Conservation (phyloP, 1,140 invertebrate species). For the Goniozus legneri region DNA sequence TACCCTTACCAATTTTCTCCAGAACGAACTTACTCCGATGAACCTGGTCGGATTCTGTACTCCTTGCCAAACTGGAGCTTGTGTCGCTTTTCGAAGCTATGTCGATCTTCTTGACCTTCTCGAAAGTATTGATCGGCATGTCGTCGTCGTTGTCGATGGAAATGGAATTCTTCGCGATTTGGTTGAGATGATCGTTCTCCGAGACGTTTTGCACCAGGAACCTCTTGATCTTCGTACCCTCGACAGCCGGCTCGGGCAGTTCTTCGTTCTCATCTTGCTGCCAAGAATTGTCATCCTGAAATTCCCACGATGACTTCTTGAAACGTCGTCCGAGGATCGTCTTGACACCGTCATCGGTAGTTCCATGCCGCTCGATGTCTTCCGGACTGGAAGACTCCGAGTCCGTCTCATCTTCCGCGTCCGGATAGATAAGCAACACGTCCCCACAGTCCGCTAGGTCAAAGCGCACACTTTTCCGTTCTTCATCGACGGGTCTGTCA, state of each 20-base stretch:
- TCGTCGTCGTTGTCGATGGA: slow-evolving; percentile 29
- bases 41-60: slow-evolving; percentile 30
- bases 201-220: slow-evolving; percentile 48
- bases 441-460: slow-evolving; percentile 50
- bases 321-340: background rate
- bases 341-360: no score
- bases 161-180: slow-evolving; percentile 28
- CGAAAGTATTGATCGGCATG: slow-evolving; percentile 28
- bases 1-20: slow-evolving; percentile 33
- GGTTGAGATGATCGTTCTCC: slow-evolving; percentile 44
- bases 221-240: slow-evolving; percentile 18
- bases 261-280: slow-evolving; percentile 3
- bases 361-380: no score
- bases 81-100: slow-evolving; percentile 39
- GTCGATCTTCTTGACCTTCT: slow-evolving; percentile 44
- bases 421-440: slow-evolving; percentile 48
- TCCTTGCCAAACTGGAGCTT: slow-evolving; percentile 27
- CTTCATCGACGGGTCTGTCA: slow-evolving; percentile 59
- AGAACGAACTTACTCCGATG: slow-evolving; percentile 33
- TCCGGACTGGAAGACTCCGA: slow-evolving; percentile 43
- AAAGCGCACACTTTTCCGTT: slow-evolving; percentile 70
- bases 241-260: slow-evolving; percentile 8
- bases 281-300: slow-evolving; percentile 14
- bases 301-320: background rate
- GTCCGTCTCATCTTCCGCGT: slow-evolving; percentile 56